These are phyloP conservation scores for Zosterops hypoxanthus DNA, from an alignment of 2,113 vertebrate species.

Conservation along the genomic window DNA sequence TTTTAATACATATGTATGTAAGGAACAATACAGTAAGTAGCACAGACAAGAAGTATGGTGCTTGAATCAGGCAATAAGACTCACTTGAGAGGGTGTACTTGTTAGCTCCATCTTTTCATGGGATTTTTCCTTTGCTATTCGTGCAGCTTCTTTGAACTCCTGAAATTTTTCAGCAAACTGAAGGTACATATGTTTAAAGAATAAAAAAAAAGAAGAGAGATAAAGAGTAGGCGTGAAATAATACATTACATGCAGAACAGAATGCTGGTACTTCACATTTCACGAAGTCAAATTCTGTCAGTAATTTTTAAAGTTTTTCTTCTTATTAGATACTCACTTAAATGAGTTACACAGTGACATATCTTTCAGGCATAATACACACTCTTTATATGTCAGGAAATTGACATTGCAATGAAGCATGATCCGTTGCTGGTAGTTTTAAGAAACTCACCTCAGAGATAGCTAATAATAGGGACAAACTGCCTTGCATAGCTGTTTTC, in stretches of 20 bases:
- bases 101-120: constrained; percentile 98
- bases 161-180: constrained; percentile 99
- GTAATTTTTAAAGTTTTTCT: not conserved
- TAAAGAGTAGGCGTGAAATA: constrained; percentile 17
- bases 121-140: constrained; percentile 95
- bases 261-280: constrained; percentile 5
- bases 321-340: not conserved
- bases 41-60: not conserved
- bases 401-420: not conserved
- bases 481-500: not conserved
- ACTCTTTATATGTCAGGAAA: not conserved
- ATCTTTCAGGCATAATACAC: not conserved
- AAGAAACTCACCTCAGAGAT: not conserved
- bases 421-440: not conserved
- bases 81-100: constrained; percentile 96
- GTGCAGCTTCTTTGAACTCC: constrained; percentile 97
- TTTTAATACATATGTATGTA: not conserved
- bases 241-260: constrained; percentile 49
- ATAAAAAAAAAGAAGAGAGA: not conserved
- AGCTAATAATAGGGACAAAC: not conserved
- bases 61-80: not conserved
- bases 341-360: not conserved
- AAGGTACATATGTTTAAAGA: constrained; percentile 41
- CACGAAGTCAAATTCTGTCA: not conserved
- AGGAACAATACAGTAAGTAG: not conserved